A percentile compares a stretch with the other conserved stretches of the same genome.
Conservation (phyloP, 2,888 invertebrate species). For the Apomyelois bistriatella region DNA sequence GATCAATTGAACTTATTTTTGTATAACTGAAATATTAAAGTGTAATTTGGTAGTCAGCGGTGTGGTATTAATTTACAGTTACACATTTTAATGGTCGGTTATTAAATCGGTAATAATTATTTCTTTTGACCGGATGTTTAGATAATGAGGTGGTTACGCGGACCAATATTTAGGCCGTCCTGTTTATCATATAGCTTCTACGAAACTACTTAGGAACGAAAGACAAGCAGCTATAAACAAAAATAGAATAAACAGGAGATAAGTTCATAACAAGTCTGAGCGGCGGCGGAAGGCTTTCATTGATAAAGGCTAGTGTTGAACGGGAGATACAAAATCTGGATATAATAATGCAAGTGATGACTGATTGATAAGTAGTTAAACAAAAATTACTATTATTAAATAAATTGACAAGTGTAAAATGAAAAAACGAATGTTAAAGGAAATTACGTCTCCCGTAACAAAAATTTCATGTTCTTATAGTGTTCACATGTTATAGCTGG, state of each 20-base stretch:
- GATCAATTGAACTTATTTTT: background rate
- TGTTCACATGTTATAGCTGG: too few relatives aligned
- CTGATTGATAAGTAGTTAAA: too few relatives aligned
- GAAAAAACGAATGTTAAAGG: too few relatives aligned
- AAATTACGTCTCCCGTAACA: too few relatives aligned
- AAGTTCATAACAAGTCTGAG: background rate
- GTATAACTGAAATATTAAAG: background rate
- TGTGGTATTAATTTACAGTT: background rate
- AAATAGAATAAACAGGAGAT: background rate
- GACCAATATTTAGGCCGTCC: slow-evolving; percentile 13
- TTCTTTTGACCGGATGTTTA: slow-evolving; percentile 4
- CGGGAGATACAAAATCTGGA: too few relatives aligned
- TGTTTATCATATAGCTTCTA: slow-evolving; percentile 7
- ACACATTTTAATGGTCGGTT: slow-evolving; percentile 4
- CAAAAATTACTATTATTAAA: too few relatives aligned
- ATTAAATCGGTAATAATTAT: background rate
- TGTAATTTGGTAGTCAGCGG: slow-evolving; percentile 2
- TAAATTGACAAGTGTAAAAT: too few relatives aligned
- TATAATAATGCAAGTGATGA: too few relatives aligned
- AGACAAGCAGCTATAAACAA: background rate
- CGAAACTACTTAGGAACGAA: slow-evolving; percentile 2
- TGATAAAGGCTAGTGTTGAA: background rate
- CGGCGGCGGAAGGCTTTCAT: background rate
- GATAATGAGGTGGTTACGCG: slow-evolving; percentile 1
- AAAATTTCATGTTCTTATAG: too few relatives aligned